Percentiles rank a stretch among this genome's conserved stretches.
Conservation (phyloP, 1,140 invertebrate genomes). For the Cotesia vestalis region DNA sequence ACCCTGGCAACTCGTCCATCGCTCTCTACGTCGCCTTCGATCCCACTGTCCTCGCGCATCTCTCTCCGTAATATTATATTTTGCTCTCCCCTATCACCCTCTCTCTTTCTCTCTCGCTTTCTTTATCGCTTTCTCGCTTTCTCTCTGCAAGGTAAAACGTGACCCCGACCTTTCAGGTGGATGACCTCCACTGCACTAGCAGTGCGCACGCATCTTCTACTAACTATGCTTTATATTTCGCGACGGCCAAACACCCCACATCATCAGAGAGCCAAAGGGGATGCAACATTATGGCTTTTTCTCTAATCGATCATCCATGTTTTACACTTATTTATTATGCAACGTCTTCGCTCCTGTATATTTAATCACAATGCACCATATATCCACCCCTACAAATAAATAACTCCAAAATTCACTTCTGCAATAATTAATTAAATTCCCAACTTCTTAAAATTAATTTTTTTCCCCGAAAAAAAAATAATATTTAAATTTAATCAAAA, state of each 20-base stretch:
- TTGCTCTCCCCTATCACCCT: constrained; percentile 10
- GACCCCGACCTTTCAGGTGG: constrained; percentile 67
- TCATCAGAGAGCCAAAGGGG: constrained; percentile 23
- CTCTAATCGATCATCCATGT: constrained; percentile 26
- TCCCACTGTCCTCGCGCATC: constrained; percentile 38
- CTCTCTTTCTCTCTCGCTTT: constrained; percentile 4
- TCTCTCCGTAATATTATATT: background rate
- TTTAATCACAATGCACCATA: too few relatives aligned
- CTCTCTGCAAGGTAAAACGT: constrained; percentile 53
- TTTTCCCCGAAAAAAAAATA: too few relatives aligned
- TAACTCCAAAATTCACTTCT: background rate
- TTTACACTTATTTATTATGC: constrained; percentile 5
- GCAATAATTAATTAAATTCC: too few relatives aligned
- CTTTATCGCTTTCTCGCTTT: constrained; percentile 8
- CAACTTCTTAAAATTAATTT: too few relatives aligned
- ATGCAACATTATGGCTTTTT: constrained; percentile 22
- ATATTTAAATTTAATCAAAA: too few relatives aligned
- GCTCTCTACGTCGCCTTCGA: constrained; percentile 40
- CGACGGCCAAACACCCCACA: constrained; percentile 34
- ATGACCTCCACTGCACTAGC: constrained; percentile 65
- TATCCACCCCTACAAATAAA: background rate
- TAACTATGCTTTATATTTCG: constrained; percentile 12
- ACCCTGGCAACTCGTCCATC: constrained; percentile 35
- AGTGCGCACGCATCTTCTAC: constrained; percentile 54
- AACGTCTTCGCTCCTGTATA: too few relatives aligned